Evolutionary conservation across 2,113 vertebrate genomes (phyloP).

Genomic region (Xyrauchen texanus): DNA sequence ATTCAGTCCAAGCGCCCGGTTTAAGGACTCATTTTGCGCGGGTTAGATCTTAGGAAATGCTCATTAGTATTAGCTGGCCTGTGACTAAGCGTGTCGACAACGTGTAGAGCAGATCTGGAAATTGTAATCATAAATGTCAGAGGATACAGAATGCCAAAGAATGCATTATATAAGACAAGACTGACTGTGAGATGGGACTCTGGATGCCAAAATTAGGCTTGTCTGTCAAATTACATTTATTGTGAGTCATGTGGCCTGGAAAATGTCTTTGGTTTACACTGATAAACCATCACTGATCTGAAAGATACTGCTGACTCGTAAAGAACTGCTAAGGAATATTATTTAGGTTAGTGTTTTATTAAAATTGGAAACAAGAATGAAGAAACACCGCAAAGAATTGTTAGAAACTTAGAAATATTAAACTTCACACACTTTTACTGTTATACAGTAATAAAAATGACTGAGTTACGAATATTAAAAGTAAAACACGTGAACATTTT

Average conservation of each 20-base stretch:
- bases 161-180: constrained; percentile 22
- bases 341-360: no score
- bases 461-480: no score
- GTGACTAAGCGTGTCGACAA: constrained; percentile 67
- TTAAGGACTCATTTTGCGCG: constrained; percentile 1
- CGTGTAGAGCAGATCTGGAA: constrained; percentile 57
- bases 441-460: no score
- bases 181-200: constrained; percentile 35
- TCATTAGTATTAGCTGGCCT: not conserved
- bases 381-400: no score
- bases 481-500: no score
- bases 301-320: not conserved
- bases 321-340: no score
- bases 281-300: not conserved
- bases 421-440: no score
- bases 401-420: no score
- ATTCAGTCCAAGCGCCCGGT: not conserved
- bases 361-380: no score
- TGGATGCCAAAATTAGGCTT: constrained; percentile 40
- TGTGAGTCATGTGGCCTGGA: constrained; percentile 26
- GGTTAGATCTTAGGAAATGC: constrained; percentile 16
- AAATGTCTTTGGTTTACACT: not conserved
- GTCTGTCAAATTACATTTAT: constrained; percentile 35
- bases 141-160: constrained; percentile 59
- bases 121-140: constrained; percentile 77